These are phyloP conservation scores for Rhagonycha fulva DNA, from an alignment of 2,888 invertebrate species.

Conservation along the genomic window DNA sequence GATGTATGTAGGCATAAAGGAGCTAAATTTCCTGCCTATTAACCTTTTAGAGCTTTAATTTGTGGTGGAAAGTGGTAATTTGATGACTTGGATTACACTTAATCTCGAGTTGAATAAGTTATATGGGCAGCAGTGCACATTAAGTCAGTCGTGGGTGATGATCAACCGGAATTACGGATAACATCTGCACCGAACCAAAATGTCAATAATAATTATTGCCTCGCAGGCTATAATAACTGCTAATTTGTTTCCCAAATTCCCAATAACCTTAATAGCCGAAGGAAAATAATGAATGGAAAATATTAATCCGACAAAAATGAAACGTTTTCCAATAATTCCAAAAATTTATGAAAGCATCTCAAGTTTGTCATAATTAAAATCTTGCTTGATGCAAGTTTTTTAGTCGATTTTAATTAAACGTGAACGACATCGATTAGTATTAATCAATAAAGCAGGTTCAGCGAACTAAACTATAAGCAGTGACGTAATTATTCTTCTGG, in stretches of 20 bases:
- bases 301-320: not conserved
- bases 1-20: conserved; percentile 26
- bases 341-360: no score
- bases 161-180: conserved; percentile 21
- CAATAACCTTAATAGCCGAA: not conserved
- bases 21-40: conserved; percentile 43
- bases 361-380: not conserved
- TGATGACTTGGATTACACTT: conserved; percentile 24
- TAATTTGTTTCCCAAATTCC: not conserved
- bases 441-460: not conserved
- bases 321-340: not conserved
- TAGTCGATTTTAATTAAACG: not conserved
- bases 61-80: conserved; percentile 27
- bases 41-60: conserved; percentile 32
- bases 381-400: not conserved
- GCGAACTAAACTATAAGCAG: not conserved
- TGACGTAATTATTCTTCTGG: not conserved
- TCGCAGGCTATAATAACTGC: not conserved
- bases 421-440: not conserved
- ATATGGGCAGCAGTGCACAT: conserved; percentile 17
- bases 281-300: not conserved
- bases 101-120: conserved; percentile 16
- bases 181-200: conserved; percentile 16
- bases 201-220: not conserved
- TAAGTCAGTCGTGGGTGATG: conserved; percentile 27